Conservation (phyloP, 2,797 vertebrate species). For the Mastacembelus armatus region DNA sequence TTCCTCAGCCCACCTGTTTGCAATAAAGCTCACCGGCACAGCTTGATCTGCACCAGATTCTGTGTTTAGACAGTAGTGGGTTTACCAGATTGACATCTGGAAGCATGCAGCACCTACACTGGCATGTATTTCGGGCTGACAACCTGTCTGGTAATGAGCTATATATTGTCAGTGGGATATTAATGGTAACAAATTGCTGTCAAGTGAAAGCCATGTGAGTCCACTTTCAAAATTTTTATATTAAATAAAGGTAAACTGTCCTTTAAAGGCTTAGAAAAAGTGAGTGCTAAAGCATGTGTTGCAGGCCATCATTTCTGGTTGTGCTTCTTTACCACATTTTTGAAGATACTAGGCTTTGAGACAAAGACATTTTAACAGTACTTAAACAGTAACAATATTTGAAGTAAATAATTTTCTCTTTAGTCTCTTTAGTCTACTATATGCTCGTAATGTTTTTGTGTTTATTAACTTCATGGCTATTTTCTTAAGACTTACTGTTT, state of each 20-base stretch:
- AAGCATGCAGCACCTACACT: constrained; percentile 10
- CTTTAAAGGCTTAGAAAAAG: background rate
- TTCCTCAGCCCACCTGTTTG: constrained; percentile 50
- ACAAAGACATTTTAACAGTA: too few species aligned
- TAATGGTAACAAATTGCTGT: constrained; percentile 35
- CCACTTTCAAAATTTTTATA: background rate
- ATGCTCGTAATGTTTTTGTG: too few species aligned
- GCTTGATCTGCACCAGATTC: constrained; percentile 52
- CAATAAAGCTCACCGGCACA: constrained; percentile 47
- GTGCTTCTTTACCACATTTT: background rate
- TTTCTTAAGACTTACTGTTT: too few species aligned
- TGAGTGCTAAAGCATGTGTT: too few species aligned
- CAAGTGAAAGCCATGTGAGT: background rate
- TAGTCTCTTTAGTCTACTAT: too few species aligned
- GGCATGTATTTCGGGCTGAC: constrained; percentile 32
- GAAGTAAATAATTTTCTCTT: too few species aligned
- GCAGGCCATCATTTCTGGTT: too few species aligned
- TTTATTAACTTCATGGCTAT: too few species aligned
- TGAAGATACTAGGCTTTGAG: too few species aligned
- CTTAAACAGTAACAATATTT: too few species aligned
- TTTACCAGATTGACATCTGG: constrained; percentile 45
- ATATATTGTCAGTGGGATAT: constrained; percentile 7
- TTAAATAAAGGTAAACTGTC: background rate
- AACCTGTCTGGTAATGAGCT: constrained; percentile 21
- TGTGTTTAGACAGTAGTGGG: constrained; percentile 40